A percentile compares a stretch with the other conserved stretches of the same genome.
These are phyloP conservation scores for Caligus rogercresseyi DNA, from an alignment of 1,140 invertebrate genomes.

Conservation along the genomic window DNA sequence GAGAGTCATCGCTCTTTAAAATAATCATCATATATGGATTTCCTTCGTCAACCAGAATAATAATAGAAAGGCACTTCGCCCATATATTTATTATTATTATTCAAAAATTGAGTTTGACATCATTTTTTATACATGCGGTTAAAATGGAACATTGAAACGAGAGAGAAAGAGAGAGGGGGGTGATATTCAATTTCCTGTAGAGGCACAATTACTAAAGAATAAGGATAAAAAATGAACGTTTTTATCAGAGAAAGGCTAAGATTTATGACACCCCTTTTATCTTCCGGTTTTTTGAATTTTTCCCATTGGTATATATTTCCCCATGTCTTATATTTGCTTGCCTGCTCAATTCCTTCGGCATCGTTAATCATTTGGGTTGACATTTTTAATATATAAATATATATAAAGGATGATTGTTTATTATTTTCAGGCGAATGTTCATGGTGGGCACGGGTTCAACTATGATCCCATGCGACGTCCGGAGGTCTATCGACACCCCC, in stretches of 20 bases:
- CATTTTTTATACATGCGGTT: too few species aligned
- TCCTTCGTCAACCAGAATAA: too few species aligned
- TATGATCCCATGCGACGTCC: constrained; percentile 7
- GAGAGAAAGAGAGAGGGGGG: too few species aligned
- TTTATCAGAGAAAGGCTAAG: not conserved
- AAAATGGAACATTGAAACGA: too few species aligned
- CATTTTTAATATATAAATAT: not conserved
- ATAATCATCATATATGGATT: too few species aligned
- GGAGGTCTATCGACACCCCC: not conserved
- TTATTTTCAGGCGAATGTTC: not conserved
- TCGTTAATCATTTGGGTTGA: not conserved
- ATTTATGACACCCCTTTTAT: not conserved
- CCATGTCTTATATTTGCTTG: not conserved
- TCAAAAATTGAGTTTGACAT: too few species aligned
- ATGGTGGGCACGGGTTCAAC: not conserved
- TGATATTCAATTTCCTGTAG: not conserved
- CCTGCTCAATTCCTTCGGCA: not conserved
- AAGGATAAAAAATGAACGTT: not conserved
- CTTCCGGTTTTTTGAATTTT: not conserved
- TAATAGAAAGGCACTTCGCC: too few species aligned
- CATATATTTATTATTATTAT: too few species aligned
- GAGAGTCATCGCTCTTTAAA: too few species aligned
- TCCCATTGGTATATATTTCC: not conserved
- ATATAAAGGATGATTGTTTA: not conserved
- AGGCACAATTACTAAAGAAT: not conserved